Evolutionary conservation across 1,140 invertebrate genomes (phyloP).

Genomic region (Macrosteles quadrilineatus): DNA sequence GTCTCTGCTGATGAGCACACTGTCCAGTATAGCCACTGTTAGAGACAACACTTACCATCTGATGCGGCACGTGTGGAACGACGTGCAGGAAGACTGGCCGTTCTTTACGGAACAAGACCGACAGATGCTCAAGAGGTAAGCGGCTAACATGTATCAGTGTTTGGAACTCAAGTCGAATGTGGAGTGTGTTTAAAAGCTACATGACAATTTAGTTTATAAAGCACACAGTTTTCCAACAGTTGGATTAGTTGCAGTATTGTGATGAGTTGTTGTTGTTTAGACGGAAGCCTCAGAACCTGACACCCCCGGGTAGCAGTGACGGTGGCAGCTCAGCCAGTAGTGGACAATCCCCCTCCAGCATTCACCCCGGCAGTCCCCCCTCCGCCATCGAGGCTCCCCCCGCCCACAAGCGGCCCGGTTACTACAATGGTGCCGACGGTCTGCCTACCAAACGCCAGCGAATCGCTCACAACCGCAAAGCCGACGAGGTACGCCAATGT

Average conservation of each 20-base stretch:
- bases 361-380: slow-evolving; percentile 65
- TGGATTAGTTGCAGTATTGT: too few species aligned
- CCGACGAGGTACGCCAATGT: slow-evolving; percentile 7
- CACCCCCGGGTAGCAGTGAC: slow-evolving; percentile 81
- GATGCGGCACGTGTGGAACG: slow-evolving; percentile 83
- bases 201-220: too few species aligned
- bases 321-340: slow-evolving; percentile 66
- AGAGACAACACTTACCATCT: slow-evolving; percentile 89
- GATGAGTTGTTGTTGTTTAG: too few species aligned
- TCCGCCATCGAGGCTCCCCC: slow-evolving; percentile 48
- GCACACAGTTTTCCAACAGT: too few species aligned
- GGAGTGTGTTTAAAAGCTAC: too few species aligned
- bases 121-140: slow-evolving; percentile 77
- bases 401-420: slow-evolving; percentile 57
- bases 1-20: slow-evolving; percentile 62
- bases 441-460: slow-evolving; percentile 74
- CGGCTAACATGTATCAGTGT: too few species aligned
- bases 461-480: slow-evolving; percentile 64
- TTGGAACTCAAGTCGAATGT: too few species aligned
- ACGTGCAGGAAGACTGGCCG: slow-evolving; percentile 92
- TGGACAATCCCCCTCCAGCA: slow-evolving; percentile 69
- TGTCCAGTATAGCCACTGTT: slow-evolving; percentile 75
- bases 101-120: slow-evolving; percentile 88
- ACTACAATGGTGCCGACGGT: slow-evolving; percentile 60
- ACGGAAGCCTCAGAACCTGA: slow-evolving; percentile 85